Percentiles rank a stretch among this genome's conserved stretches.
Evolutionary conservation across 2,113 vertebrate genomes (phyloP).

Genomic region (Dicrurus megarhynchus): DNA sequence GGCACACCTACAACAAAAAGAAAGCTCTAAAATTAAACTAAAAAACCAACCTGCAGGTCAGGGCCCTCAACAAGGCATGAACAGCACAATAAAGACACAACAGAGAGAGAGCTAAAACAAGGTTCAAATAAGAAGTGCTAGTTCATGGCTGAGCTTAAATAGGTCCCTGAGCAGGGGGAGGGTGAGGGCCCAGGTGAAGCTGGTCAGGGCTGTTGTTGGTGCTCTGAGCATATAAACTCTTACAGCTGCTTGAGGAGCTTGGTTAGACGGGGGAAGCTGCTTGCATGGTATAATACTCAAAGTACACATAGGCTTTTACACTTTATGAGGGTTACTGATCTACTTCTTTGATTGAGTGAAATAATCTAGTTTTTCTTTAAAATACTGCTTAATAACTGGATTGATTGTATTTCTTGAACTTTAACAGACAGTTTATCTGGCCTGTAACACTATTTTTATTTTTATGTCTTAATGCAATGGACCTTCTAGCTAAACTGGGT

Average conservation of each 20-base stretch:
- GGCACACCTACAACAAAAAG: fast-evolving
- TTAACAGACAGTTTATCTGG: fast-evolving
- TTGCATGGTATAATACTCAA: fast-evolving
- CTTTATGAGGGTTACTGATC: fast-evolving
- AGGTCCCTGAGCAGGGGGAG: background rate
- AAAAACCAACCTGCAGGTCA: fast-evolving
- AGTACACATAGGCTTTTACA: fast-evolving
- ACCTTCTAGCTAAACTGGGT: fast-evolving
- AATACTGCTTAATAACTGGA: fast-evolving
- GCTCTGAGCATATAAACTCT: background rate
- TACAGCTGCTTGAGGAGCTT: fast-evolving
- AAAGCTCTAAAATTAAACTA: fast-evolving
- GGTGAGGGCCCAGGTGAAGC: background rate
- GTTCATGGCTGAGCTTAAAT: background rate
- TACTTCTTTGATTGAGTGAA: fast-evolving
- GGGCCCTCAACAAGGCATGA: fast-evolving
- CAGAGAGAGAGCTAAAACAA: fast-evolving
- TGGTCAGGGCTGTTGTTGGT: background rate
- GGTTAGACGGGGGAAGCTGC: fast-evolving
- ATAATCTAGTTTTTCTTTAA: background rate
- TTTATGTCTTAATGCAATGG: fast-evolving
- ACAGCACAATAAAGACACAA: fast-evolving
- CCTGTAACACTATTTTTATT: background rate
- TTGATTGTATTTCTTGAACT: background rate
- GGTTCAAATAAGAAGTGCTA: fast-evolving